Evolutionary conservation across 2,888 invertebrate species (phyloP).

Genomic region (Ecliptopera silaceata): DNA sequence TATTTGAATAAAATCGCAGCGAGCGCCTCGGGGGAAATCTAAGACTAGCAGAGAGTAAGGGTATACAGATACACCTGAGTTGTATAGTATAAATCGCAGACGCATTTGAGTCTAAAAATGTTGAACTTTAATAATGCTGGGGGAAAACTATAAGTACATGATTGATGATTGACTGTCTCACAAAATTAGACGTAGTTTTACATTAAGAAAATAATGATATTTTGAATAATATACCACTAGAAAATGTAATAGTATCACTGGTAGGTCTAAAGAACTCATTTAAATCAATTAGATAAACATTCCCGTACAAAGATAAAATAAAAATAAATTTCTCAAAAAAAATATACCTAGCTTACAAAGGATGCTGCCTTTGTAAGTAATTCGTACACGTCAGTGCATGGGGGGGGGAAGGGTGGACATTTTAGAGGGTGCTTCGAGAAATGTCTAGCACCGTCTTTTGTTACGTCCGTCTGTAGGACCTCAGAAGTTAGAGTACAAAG

Average conservation of each 20-base stretch:
- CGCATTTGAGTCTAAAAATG: neutral
- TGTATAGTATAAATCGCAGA: neutral
- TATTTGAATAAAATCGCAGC: constrained; percentile 19
- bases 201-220: too few species aligned
- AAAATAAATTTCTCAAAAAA: neutral
- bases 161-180: too few species aligned
- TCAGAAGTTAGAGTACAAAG: constrained; percentile 21
- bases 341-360: neutral
- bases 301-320: neutral
- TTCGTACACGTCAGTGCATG: constrained; percentile 1
- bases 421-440: constrained; percentile 20
- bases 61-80: constrained; percentile 8
- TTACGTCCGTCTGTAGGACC: constrained; percentile 16
- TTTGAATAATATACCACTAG: too few species aligned
- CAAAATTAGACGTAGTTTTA: too few species aligned
- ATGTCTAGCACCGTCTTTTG: constrained; percentile 22
- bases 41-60: constrained; percentile 5
- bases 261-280: too few species aligned
- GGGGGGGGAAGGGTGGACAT: too few species aligned
- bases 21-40: constrained; percentile 21
- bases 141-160: too few species aligned
- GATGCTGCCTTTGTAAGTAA: neutral
- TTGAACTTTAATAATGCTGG: too few species aligned
- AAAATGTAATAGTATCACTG: too few species aligned
- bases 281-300: too few species aligned